Evolutionary conservation across 2,113 vertebrate species (phyloP).

Genomic region (Tautogolabrus adspersus): DNA sequence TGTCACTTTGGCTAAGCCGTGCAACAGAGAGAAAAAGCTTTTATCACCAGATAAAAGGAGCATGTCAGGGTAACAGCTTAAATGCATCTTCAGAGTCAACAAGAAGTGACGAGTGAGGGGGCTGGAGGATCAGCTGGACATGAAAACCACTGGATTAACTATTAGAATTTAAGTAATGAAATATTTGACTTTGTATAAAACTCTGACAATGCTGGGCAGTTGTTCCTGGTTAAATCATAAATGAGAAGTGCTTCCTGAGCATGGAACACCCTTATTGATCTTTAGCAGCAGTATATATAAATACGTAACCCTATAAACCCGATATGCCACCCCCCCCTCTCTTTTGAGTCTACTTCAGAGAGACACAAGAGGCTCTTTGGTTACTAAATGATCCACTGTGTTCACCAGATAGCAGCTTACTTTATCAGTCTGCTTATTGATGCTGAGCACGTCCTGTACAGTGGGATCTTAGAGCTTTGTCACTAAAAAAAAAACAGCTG

Average conservation of each 20-base stretch:
- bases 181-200: neutral
- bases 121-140: neutral
- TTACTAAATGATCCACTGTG: neutral
- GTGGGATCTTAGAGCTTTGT: neutral
- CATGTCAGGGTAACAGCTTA: conserved; percentile 36
- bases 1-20: conserved; percentile 52
- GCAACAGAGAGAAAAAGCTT: conserved; percentile 44
- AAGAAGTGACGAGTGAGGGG: conserved; percentile 2
- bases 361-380: neutral
- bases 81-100: conserved; percentile 40
- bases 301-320: too few relatives aligned
- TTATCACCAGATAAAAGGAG: conserved; percentile 61
- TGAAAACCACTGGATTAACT: conserved; percentile 11
- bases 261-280: too few relatives aligned
- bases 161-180: neutral
- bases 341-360: neutral
- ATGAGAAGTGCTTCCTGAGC: too few relatives aligned
- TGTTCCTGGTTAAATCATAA: too few relatives aligned
- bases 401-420: neutral
- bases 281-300: too few relatives aligned
- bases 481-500: neutral
- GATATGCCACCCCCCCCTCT: too few relatives aligned
- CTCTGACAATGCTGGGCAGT: too few relatives aligned
- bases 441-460: neutral
- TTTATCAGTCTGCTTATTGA: neutral